Conservation (phyloP, 2,888 invertebrate species). For the Apodemia zela region DNA sequence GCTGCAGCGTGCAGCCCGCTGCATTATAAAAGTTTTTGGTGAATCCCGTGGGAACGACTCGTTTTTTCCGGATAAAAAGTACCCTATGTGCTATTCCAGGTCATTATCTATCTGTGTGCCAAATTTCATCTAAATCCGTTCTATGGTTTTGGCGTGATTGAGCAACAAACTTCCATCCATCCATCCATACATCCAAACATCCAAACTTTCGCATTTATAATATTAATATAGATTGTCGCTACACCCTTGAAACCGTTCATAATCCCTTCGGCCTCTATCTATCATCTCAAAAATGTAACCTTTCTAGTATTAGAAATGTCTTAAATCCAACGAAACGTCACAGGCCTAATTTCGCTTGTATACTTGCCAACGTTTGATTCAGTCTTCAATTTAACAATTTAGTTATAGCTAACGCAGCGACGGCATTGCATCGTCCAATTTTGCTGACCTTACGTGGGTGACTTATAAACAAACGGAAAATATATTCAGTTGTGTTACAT, state of each 20-base stretch:
- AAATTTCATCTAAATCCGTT: too few species aligned
- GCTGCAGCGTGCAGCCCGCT: too few species aligned
- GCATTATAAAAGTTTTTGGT: too few species aligned
- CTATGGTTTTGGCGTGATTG: too few species aligned
- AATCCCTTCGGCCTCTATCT: conserved; percentile 10
- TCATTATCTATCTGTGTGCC: too few species aligned
- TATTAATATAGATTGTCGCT: neutral
- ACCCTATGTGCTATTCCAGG: too few species aligned
- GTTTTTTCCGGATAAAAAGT: too few species aligned
- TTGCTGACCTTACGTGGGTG: conserved; percentile 41
- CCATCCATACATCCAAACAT: too few species aligned
- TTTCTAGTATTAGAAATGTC: conserved; percentile 9
- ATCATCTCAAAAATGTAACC: conserved; percentile 10
- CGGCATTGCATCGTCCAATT: conserved; percentile 38
- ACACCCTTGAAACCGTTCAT: neutral
- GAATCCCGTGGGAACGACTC: too few species aligned
- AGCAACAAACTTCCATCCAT: too few species aligned
- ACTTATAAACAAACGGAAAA: conserved; percentile 37
- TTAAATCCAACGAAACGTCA: conserved; percentile 37
- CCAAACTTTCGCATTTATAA: too few species aligned
- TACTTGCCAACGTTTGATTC: conserved; percentile 63
- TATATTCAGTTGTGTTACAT: conserved; percentile 23
- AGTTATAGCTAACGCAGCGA: conserved; percentile 58
- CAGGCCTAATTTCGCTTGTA: conserved; percentile 52
- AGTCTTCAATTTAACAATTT: conserved; percentile 60